These are phyloP conservation scores for Heliconius erato DNA, from an alignment of 2,888 invertebrate species.

Conservation along the genomic window DNA sequence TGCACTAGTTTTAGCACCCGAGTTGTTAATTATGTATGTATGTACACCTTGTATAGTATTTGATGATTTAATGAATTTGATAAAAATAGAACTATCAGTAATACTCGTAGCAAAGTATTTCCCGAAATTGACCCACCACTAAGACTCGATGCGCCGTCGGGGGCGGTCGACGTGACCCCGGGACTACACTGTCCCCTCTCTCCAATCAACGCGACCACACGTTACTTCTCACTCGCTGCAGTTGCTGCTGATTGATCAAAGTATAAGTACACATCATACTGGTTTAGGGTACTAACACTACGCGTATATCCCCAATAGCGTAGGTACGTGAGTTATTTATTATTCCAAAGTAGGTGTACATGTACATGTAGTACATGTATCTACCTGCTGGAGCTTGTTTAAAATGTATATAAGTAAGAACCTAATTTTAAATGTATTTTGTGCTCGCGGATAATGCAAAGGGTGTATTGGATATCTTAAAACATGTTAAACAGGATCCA, in stretches of 20 bases:
- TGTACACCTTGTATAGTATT: neutral
- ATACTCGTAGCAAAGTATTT: neutral
- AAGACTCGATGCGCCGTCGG: neutral
- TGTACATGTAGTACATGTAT: no score
- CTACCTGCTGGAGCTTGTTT: no score
- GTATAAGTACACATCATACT: neutral
- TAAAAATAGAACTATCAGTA: neutral
- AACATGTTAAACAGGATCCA: no score
- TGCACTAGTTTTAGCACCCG: neutral
- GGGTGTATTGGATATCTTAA: no score
- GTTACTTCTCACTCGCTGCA: constrained; percentile 4
- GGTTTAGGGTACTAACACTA: neutral
- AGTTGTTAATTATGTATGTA: neutral
- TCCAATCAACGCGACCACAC: constrained; percentile 26
- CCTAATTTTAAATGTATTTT: no score
- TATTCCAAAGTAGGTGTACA: no score
- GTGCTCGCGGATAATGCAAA: no score
- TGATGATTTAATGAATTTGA: no score
- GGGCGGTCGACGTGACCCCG: neutral
- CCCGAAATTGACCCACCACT: neutral
- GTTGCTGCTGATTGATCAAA: constrained; percentile 35
- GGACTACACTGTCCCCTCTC: neutral
- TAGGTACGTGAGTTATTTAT: constrained; percentile 18
- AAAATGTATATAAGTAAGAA: no score
- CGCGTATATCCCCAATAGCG: neutral